Evolutionary conservation across 2,113 vertebrate genomes (phyloP), one percentile per base, ranked within the genome.

Genomic region (Oceanites oceanicus): DNA sequence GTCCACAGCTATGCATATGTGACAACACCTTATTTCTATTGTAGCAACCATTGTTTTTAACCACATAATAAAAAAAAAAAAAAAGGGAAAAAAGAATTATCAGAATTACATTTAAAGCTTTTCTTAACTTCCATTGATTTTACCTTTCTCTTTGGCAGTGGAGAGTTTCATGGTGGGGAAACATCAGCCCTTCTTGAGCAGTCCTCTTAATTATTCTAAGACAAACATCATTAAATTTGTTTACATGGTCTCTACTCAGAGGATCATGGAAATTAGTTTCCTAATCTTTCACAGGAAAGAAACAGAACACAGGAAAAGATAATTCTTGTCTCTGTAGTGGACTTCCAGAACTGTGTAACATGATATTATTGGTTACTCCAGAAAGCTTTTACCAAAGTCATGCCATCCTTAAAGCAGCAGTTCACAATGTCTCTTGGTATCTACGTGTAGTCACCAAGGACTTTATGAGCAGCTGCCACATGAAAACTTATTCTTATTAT

Each of bases 401-500:
- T 61, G 15, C 7, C 20, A 32, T 22, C 73, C 61, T 79, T 71
- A 68, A 67, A 75, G 27, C 23, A 93, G 30, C 42, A 49, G 53
- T 92, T 86, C 53, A 76, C 34, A 74, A 75, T 0, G 0, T 76
- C 23, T 82, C 53, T 49, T 55, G 25, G 10, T 89, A 27, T 55
- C 29, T 50, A 21, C 0, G 0, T 70, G 45, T 29, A 78, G 18
- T 50, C 80, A 95, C 42, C 29, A 80, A 94, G 76, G 89, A 87
- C 52, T 91, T 94, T 11, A 84, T 68, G 27, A 91, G 47, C n/a
- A 89, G 52, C n/a, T 94, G 77, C 67, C 67, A 77, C 55, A 77
- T 38, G n/a, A 92, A 85, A 83, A 92, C 19, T 68, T 73, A 42
- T 36, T 90, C 49, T 58, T 90, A 89, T 72, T 95, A 91, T 89